Base-by-base conservation (phyloP, 2,888 invertebrate genomes). In the Ernsta delagoae region DNA sequence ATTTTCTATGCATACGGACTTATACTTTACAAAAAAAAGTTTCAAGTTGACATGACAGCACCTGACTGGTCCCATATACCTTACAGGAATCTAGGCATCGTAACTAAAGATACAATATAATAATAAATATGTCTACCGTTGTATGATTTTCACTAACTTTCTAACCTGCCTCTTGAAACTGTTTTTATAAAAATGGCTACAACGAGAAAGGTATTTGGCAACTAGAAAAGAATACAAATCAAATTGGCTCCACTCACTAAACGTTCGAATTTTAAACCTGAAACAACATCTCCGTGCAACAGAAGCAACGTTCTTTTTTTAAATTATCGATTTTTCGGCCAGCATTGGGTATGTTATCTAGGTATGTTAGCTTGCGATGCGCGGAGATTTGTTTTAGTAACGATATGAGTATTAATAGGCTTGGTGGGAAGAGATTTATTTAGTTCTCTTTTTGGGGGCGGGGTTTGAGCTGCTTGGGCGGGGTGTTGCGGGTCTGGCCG, bases 361-460 rank as follows among this genome's bases (percentile, higher is more conserved):
- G n/a, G 53, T 41, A 66, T 65, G 74, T 75, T 80, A 82, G 83
- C 79, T 84, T 80, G 81, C 81, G 85, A 78, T 86, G 86, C 81
- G 83, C 80, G 79, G 75, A 83, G 82, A 82, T 77, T 78, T 41
- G 78, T 77, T 81, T 80, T 80, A 79, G 81, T 63, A 69, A 69
- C 81, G 78, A 84, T 83, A 85, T 92, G 91, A 92, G 92, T 92
- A 92, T 92, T 92, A 83, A 81, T 83, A 85, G 86, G 86, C 86
- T 82, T 77, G 81, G 84, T 82, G 83, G 82, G 79, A 75, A 79
- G 76, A 75, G 73, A 74, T 71, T 73, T 3, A 74, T 83, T 89
- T 92, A 92, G 85, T 89, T 88, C 78, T 92, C 91, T 91, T 95
- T 94, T 87, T 86, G 90, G 84, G 95, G 95, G 81, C 82, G 94